These are phyloP conservation scores for Artemisiospiza belli DNA, from an alignment of 2,113 vertebrate genomes.

Conservation along the genomic window DNA sequence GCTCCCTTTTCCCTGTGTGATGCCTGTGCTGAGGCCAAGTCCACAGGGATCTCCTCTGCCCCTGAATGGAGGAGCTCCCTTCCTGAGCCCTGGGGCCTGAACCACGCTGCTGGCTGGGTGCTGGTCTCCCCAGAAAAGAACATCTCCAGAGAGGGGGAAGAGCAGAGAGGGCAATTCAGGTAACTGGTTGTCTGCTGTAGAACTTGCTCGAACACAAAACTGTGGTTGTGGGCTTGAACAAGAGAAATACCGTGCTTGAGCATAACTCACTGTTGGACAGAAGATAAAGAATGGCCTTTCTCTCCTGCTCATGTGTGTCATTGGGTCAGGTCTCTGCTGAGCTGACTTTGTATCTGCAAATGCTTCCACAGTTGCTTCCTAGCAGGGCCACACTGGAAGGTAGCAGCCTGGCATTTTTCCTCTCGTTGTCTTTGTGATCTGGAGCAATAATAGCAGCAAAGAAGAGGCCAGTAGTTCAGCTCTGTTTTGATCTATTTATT, in stretches of 20 bases:
- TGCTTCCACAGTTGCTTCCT: slow-evolving; percentile 70
- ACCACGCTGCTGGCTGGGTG: accelerated
- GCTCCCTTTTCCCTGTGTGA: neutral
- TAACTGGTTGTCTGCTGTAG: neutral
- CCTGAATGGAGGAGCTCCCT: neutral
- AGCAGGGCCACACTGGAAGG: slow-evolving; percentile 47
- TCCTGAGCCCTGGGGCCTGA: neutral
- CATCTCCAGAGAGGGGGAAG: neutral
- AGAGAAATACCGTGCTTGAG: neutral
- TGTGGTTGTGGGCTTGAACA: neutral
- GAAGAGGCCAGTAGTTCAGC: neutral
- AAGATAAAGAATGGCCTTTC: neutral
- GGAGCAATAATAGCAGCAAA: neutral
- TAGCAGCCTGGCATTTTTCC: slow-evolving; percentile 53
- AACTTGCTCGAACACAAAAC: neutral
- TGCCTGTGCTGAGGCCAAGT: neutral
- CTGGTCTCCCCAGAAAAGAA: neutral
- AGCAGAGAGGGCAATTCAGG: no score
- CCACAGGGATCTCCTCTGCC: neutral
- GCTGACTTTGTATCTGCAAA: slow-evolving; percentile 32
- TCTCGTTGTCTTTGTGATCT: slow-evolving; percentile 30
- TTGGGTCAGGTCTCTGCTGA: slow-evolving; percentile 53
- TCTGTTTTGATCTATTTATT: neutral
- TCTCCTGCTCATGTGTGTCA: slow-evolving; percentile 36
- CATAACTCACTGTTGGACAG: neutral